phyloP scores from a whole-genome alignment of 1,140 invertebrate species.

The Rhagoletis pomonella region DNA sequence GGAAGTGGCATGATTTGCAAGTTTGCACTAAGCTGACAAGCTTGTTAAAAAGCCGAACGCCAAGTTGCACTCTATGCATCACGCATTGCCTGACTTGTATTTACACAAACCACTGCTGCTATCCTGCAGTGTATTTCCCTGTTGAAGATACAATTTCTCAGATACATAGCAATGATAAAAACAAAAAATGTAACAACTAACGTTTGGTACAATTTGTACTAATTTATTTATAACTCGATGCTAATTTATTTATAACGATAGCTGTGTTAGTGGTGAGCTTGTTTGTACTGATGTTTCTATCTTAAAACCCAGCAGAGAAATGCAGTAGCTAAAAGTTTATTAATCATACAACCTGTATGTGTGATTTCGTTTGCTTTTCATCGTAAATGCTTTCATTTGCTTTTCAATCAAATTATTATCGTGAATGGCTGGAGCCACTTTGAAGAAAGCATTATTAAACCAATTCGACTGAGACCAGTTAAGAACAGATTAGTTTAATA shows the following conservation, averaged over 20 bases:
- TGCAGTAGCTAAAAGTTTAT: no score
- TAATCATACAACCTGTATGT: no score
- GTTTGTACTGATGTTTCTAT: no score
- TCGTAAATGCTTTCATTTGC: no score
- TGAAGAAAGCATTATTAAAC: no score
- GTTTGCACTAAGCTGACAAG: conserved; percentile 48
- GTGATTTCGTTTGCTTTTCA: no score
- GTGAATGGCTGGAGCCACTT: no score
- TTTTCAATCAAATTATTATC: no score
- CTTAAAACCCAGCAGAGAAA: background rate
- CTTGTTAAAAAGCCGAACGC: background rate
- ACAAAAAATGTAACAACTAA: background rate
- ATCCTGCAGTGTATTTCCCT: conserved; percentile 6
- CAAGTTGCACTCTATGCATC: background rate
- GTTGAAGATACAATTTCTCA: conserved; percentile 1
- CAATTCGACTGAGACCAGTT: no score
- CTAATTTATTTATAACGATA: conserved; percentile 47
- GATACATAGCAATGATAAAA: background rate
- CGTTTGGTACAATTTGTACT: conserved; percentile 35
- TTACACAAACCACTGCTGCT: conserved; percentile 33
- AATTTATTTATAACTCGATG: conserved; percentile 32
- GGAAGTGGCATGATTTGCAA: conserved; percentile 24
- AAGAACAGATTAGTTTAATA: no score
- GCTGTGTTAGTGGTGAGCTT: background rate
- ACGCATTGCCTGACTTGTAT: background rate